Evolutionary conservation across 1,140 invertebrate genomes (phyloP), one percentile per base, ranked within the genome.

Genomic region (Bombus waltoni): DNA sequence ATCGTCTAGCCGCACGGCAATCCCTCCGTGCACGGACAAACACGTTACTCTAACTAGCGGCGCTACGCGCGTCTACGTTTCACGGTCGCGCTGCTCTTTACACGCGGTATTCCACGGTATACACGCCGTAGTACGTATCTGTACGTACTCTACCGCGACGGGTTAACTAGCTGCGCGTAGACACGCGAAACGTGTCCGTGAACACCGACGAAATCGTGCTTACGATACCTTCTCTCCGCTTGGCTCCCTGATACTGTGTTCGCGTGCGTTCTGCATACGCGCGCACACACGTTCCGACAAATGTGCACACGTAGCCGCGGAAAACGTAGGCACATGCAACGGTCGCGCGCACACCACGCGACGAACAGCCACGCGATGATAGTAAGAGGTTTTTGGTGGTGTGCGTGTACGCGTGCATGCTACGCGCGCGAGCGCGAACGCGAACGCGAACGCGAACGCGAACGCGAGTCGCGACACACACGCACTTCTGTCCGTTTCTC

Each of bases 1-100:
- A 85, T 93, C 91, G 94, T 95, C 94, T 95, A 94, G 94, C 90
- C 93, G 93, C 93, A 86, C 86, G 89, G 88, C 88, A 77, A 88
- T 91, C 85, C 88, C 92, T 32, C 57, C 38, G 4, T 89, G 84
- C 88, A 88, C 86, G 87, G 83, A 75, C 90, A 87, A 89, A 87
- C 90, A 88, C 88, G 80, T 75, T 87, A 65, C 74, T 81, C 74
- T 81, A 83, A 88, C 83, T 72, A 85, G 40, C 81, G 75, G 65
- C 77, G 76, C 57, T 66, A 44, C 70, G 47, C 74, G 72, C 66
- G 40, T 8, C 72, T 74, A 38, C 70, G 57, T 81, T 73, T 71
- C 70, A 68, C 81, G 53, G 32, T 53, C 59, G 53, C 73, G 44
- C 66, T 62, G 28, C 68, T 66, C 40, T 75, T 81, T 81, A 72